A percentile compares a stretch with the other conserved stretches of the same genome.
These are phyloP conservation scores for Plodia interpunctella DNA, from an alignment of 1,140 invertebrate genomes.

Conservation along the genomic window DNA sequence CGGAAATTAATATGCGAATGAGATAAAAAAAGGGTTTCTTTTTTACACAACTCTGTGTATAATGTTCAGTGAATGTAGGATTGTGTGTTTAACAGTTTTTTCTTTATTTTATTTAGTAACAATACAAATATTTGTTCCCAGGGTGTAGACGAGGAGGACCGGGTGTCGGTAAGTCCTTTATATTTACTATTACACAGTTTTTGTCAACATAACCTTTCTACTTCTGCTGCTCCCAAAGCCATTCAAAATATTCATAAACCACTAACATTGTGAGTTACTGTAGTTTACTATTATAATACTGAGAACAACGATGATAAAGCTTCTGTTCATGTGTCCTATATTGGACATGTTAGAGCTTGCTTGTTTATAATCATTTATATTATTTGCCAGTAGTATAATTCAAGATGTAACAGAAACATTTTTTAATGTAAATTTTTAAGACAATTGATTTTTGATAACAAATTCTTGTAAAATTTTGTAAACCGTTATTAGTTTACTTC, in stretches of 20 bases:
- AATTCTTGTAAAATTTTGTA: no score
- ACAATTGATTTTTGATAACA: no score
- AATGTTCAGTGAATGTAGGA: not conserved
- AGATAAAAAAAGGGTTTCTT: slow-evolving; percentile 8
- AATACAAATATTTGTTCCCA: slow-evolving; percentile 73
- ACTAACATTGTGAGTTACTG: not conserved
- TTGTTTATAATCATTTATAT: not conserved
- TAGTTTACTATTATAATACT: not conserved
- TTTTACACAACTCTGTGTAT: slow-evolving; percentile 2
- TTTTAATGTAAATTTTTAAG: no score
- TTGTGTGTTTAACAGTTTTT: slow-evolving; percentile 6
- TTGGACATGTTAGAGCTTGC: not conserved
- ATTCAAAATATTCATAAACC: slow-evolving; percentile 4
- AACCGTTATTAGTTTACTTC: no score
- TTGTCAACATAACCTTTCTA: slow-evolving; percentile 1
- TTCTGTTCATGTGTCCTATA: not conserved
- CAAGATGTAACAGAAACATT: no score
- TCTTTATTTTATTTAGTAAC: slow-evolving; percentile 1
- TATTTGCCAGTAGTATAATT: no score
- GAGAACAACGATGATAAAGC: not conserved
- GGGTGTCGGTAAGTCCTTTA: slow-evolving; percentile 78
- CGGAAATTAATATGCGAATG: slow-evolving; percentile 11
- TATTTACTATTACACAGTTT: slow-evolving; percentile 4
- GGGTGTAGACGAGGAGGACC: slow-evolving; percentile 84
- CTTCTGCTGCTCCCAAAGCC: not conserved